Conservation (phyloP, 2,797 vertebrate genomes). For the Morus bassanus region DNA sequence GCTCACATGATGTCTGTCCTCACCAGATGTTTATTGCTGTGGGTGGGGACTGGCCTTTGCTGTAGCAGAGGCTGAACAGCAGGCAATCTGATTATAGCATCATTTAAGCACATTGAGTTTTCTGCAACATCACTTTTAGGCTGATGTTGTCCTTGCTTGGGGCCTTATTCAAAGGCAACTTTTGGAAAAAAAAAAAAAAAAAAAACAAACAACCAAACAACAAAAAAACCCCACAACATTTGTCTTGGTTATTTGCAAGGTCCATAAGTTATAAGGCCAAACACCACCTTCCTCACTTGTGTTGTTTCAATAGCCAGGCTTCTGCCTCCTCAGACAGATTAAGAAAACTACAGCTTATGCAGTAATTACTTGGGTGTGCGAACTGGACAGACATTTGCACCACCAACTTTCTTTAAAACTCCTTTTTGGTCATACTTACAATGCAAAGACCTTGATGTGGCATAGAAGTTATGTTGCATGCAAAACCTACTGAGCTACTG, state of each 20-base stretch:
- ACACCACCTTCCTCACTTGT: not conserved
- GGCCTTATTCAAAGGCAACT: not conserved
- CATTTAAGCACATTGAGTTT: not conserved
- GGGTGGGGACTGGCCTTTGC: not conserved
- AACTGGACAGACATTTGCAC: not conserved
- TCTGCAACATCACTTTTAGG: not conserved
- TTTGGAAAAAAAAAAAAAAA: too few species aligned
- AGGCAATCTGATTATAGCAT: not conserved
- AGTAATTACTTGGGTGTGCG: conserved; percentile 21
- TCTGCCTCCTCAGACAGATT: not conserved
- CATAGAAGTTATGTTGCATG: not conserved
- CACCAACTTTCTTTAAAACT: not conserved
- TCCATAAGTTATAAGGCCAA: not conserved
- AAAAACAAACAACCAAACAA: too few species aligned
- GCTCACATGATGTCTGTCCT: not conserved
- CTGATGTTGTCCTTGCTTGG: not conserved
- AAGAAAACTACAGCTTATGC: not conserved
- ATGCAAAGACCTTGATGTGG: conserved; percentile 41
- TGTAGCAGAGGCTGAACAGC: not conserved
- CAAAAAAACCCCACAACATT: not conserved
- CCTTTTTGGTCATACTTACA: not conserved
- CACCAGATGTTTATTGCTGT: not conserved
- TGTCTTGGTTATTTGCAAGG: not conserved
- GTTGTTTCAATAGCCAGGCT: not conserved
- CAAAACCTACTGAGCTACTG: not conserved